Conservation (phyloP, 2,797 vertebrate genomes). For the Acrossocheilus fasciatus region DNA sequence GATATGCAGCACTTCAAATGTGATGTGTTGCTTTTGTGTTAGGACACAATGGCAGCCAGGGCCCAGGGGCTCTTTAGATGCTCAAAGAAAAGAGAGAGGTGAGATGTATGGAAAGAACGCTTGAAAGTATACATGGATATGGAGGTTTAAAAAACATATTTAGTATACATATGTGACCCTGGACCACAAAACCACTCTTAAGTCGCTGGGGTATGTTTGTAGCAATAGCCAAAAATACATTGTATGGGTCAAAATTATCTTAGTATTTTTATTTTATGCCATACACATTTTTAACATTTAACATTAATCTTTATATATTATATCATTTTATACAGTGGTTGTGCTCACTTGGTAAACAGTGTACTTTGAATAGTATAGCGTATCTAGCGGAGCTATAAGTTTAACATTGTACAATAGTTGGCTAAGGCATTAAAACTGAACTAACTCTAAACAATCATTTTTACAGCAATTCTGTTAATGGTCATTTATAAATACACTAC, state of each 20-base stretch:
- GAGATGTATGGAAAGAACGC: background rate
- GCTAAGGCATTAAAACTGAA: background rate
- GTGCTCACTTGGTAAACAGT: background rate
- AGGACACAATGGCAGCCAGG: slow-evolving; percentile 73
- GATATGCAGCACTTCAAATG: slow-evolving; percentile 74
- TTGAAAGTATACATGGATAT: background rate
- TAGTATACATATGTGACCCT: background rate
- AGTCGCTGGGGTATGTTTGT: no score
- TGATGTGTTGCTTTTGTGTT: slow-evolving; percentile 78
- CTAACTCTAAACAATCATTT: background rate
- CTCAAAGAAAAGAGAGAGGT: slow-evolving; percentile 65
- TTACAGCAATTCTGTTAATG: background rate
- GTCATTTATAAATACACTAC: background rate
- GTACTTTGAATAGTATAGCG: background rate
- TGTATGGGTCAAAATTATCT: no score
- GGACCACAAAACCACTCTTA: no score
- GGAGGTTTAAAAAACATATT: background rate
- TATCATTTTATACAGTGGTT: background rate
- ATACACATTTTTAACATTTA: background rate
- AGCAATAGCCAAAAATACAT: no score
- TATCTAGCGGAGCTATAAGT: background rate
- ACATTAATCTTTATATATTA: background rate
- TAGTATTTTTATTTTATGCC: no score
- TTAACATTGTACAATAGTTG: background rate
- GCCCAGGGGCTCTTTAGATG: slow-evolving; percentile 70